Percentiles rank a stretch among this genome's conserved stretches.
Conservation (phyloP, 1,140 invertebrate genomes). For the Neotoxoptera formosana region DNA sequence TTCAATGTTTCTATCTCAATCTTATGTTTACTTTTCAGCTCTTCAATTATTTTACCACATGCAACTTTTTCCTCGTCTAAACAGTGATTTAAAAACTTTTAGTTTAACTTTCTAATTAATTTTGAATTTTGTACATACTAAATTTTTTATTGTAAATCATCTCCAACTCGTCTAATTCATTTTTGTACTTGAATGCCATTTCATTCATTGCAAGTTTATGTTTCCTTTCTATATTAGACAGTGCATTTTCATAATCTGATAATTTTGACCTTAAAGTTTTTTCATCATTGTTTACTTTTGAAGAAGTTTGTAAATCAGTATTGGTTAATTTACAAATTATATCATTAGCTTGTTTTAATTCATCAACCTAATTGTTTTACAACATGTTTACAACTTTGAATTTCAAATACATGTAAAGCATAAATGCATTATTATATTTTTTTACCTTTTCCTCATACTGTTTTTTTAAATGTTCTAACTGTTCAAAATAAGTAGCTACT, state of each 20-base stretch:
- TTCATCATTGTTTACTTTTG: constrained; percentile 15
- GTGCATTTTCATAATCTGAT: constrained; percentile 38
- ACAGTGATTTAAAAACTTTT: not conserved
- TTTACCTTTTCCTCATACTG: constrained; percentile 23
- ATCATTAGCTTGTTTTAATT: constrained; percentile 49
- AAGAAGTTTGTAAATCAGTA: not conserved
- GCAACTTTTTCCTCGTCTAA: constrained; percentile 40
- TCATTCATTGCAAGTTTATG: constrained; percentile 47
- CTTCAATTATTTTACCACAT: constrained; percentile 45
- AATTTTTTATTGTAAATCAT: constrained; percentile 45
- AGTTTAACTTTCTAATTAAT: not conserved
- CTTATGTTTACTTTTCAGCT: constrained; percentile 37
- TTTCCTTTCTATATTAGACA: constrained; percentile 41
- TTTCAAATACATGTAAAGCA: not conserved
- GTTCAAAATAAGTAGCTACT: not conserved
- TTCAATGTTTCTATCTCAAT: constrained; percentile 15
- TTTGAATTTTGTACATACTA: constrained; percentile 21
- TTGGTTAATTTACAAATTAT: constrained; percentile 23
- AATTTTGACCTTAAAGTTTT: constrained; percentile 43
- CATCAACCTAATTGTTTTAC: constrained; percentile 7
- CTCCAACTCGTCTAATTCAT: constrained; percentile 46
- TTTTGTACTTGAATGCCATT: constrained; percentile 47
- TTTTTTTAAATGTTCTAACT: constrained; percentile 40
- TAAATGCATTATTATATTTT: not conserved
- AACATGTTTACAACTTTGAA: not conserved